Base-by-base conservation (phyloP, 2,113 vertebrate genomes). In the Tonatia bakeri region DNA sequence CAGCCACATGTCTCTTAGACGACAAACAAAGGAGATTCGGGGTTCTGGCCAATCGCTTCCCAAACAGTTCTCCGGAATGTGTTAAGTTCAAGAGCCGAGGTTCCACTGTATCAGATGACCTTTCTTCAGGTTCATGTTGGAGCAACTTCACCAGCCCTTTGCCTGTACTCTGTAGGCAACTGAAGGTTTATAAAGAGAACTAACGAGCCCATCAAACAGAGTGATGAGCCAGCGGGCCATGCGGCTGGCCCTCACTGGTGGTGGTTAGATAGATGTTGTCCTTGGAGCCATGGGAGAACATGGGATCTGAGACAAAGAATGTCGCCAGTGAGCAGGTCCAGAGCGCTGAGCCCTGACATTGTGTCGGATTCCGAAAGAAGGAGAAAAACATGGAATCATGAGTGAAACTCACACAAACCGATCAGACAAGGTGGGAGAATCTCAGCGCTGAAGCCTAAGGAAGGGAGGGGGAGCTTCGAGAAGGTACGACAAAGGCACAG, bases 401-500 rank as follows among this genome's bases (percentile, higher is more conserved):
- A 22, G n/a, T 14, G 67, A 70, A 40, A 65, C 3, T 24, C 36
- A 3, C 1, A 1, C 13, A 19, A 33, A 64, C 6, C 47, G 14
- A 79, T 22, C 28, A 81, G 65, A 50, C 3, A 15, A 86, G 28
- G 28, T 12, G n/a, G 16, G 36, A 17, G 67, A 26, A 61, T 84
- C 67, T 47, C 54, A 22, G 54, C 20, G 50, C 31, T 43, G 24
- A 20, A 19, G 14, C 14, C 22, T 36, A 52, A 50, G 5, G 50
- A 76, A 20, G 38, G 50, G 19, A 13, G 2, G 16, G 4, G 4
- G 6, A 36, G n/a, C 59, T 83, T 45, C 15, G 26, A 76, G 47
- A 75, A 45, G 7, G 22, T 2, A 0, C 2, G 16, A 0, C 2
- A 13, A 36, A 87, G 2, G 36, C 38, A 14, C 17, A 80, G 15